These are phyloP conservation scores for Platorchestia sp. DNA, from an alignment of 1,140 invertebrate genomes.

Conservation along the genomic window DNA sequence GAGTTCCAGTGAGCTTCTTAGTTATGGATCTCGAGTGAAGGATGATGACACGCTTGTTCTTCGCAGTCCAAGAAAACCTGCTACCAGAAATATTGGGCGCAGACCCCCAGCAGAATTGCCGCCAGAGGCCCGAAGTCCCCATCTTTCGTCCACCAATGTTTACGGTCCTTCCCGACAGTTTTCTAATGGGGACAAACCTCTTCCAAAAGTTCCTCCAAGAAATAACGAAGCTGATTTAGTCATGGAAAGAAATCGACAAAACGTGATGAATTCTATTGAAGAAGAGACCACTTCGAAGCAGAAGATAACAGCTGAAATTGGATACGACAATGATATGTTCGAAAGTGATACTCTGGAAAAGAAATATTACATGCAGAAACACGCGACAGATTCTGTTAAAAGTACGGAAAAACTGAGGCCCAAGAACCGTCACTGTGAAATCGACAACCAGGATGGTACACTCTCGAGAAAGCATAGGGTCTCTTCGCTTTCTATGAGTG, in stretches of 20 bases:
- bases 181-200: not conserved
- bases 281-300: not conserved
- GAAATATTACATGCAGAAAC: constrained; percentile 35
- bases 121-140: not conserved
- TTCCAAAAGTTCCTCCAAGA: not conserved
- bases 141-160: not conserved
- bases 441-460: constrained; percentile 58
- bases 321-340: constrained; percentile 60
- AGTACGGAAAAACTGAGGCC: not conserved
- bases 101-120: constrained; percentile 46
- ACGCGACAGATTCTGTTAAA: constrained; percentile 17
- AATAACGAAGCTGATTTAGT: constrained; percentile 16
- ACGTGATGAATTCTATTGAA: constrained; percentile 5
- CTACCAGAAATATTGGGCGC: not conserved
- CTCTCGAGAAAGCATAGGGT: constrained; percentile 65
- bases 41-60: constrained; percentile 7
- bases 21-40: not conserved
- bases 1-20: constrained; percentile 23
- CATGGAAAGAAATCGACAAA: not conserved
- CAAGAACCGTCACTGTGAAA: not conserved
- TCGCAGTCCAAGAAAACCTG: not conserved
- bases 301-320: constrained; percentile 40
- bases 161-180: not conserved
- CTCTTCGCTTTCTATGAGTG: constrained; percentile 73
- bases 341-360: constrained; percentile 62